Evolutionary conservation across 1,140 invertebrate genomes (phyloP).

Genomic region (Tetraneura akinire): DNA sequence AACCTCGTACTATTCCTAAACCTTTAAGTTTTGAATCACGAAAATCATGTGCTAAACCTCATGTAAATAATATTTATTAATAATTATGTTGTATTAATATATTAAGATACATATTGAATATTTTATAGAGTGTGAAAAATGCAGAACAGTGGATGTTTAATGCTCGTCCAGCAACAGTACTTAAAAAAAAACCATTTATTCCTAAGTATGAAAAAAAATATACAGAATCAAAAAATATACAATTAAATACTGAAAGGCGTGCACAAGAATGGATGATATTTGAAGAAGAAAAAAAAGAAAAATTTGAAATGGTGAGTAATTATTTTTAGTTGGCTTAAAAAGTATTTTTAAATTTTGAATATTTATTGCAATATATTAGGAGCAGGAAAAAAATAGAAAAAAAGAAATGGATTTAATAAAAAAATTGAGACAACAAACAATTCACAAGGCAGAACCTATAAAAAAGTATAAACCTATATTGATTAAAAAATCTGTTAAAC

Average conservation of each 20-base stretch:
- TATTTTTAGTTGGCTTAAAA: neutral
- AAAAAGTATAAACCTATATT: slow-evolving; percentile 47
- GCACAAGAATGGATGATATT: no score
- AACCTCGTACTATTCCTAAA: slow-evolving; percentile 35
- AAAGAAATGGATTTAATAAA: slow-evolving; percentile 18
- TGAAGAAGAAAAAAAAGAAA: slow-evolving; percentile 43
- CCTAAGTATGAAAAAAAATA: slow-evolving; percentile 31
- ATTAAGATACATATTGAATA: neutral
- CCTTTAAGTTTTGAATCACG: slow-evolving; percentile 41
- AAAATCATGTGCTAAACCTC: slow-evolving; percentile 16
- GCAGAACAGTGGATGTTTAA: slow-evolving; percentile 18
- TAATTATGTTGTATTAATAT: neutral
- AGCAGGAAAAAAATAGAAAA: slow-evolving; percentile 26
- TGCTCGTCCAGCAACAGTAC: slow-evolving; percentile 17
- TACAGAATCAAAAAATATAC: slow-evolving; percentile 33
- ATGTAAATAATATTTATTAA: slow-evolving; percentile 13
- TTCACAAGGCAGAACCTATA: slow-evolving; percentile 34
- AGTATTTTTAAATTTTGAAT: neutral
- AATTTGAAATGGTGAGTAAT: slow-evolving; percentile 16
- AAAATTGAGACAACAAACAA: slow-evolving; percentile 19
- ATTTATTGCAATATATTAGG: slow-evolving; percentile 10
- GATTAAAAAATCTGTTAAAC: slow-evolving; percentile 23
- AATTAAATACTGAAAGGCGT: slow-evolving; percentile 33
- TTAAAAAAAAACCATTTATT: slow-evolving; percentile 45
- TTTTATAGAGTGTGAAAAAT: neutral